These are phyloP conservation scores for Cynocephalus volans DNA, from an alignment of 2,113 vertebrate species.

Conservation along the genomic window DNA sequence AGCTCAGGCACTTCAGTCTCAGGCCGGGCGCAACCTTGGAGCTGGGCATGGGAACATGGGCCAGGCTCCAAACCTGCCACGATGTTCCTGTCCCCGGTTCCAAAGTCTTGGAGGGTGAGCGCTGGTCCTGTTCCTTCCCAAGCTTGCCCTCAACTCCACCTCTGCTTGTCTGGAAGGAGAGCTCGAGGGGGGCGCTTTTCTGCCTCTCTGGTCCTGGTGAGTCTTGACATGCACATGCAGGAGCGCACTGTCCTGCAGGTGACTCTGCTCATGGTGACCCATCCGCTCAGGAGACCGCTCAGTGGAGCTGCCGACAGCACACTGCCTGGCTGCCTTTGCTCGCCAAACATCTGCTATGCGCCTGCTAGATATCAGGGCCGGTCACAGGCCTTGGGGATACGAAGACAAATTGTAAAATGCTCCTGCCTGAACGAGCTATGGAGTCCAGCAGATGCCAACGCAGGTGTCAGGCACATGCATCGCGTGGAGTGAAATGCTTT, in stretches of 20 bases:
- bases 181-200: neutral
- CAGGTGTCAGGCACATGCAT: neutral
- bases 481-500: neutral
- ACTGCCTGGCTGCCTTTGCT: neutral
- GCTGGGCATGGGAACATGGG: neutral
- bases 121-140: neutral
- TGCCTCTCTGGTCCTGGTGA: neutral
- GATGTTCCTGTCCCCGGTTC: neutral
- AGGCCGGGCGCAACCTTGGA: too few species aligned
- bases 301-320: rapidly evolving
- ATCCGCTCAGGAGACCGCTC: neutral
- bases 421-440: neutral
- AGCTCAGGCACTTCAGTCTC: neutral
- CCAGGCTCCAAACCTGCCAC: neutral
- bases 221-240: neutral
- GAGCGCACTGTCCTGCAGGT: too few species aligned
- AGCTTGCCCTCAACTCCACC: neutral
- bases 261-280: neutral
- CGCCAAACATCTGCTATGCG: neutral
- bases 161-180: neutral
- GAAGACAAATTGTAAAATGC: neutral
- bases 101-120: neutral
- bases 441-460: neutral
- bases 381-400: neutral
- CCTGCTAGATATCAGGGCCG: neutral